phyloP scores from a whole-genome alignment of 2,888 invertebrate species.

The Odiellus spinosus region DNA sequence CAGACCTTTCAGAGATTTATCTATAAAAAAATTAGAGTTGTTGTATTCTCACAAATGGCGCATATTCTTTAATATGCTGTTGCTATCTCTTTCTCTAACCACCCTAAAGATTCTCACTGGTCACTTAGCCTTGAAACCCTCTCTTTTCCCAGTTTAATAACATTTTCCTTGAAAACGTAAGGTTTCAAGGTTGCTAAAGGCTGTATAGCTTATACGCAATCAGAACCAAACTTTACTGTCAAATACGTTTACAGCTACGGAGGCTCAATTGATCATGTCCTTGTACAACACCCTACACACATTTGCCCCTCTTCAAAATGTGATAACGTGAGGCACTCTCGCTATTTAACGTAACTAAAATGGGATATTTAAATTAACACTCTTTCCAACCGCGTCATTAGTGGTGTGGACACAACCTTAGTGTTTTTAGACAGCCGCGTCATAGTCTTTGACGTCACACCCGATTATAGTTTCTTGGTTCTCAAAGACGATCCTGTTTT shows the following conservation, averaged over 20 bases:
- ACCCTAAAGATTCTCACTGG: too few relatives aligned
- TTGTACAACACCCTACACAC: constrained; percentile 14
- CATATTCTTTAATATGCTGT: too few relatives aligned
- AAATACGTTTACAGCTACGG: not conserved
- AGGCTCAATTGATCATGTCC: constrained; percentile 7
- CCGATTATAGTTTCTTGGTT: constrained; percentile 6
- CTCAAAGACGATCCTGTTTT: constrained; percentile 9
- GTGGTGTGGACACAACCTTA: constrained; percentile 5
- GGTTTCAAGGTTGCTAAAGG: too few relatives aligned
- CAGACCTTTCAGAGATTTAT: too few relatives aligned
- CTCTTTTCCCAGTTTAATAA: too few relatives aligned
- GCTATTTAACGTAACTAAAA: not conserved
- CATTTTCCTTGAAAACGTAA: too few relatives aligned
- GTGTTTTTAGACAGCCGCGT: constrained; percentile 15
- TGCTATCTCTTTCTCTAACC: too few relatives aligned
- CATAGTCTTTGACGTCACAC: constrained; percentile 9
- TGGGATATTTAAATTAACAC: not conserved
- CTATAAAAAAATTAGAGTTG: too few relatives aligned
- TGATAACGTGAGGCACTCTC: constrained; percentile 5
- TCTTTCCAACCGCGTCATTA: not conserved
- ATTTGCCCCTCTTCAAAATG: constrained; percentile 11
- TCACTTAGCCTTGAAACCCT: too few relatives aligned
- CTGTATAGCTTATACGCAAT: too few relatives aligned
- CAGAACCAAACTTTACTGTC: too few relatives aligned
- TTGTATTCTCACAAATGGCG: too few relatives aligned